Evolutionary conservation across 2,113 vertebrate genomes (phyloP), one percentile per base, ranked within the genome.

Genomic region (rat (Rattus norvegicus)): DNA sequence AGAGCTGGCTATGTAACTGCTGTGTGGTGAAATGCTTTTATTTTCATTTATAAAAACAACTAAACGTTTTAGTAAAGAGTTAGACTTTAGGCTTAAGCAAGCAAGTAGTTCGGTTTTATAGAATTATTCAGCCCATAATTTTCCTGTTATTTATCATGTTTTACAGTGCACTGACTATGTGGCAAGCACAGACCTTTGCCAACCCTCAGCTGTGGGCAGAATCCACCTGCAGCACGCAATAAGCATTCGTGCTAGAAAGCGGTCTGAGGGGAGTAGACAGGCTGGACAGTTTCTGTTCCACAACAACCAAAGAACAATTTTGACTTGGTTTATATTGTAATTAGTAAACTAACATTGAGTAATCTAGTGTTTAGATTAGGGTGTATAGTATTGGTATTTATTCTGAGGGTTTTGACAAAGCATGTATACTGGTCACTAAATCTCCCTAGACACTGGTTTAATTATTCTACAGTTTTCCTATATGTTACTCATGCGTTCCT

Each of bases 1-100:
- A 98, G 93, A 98, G 97, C 96, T 97, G 56, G 76, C 24, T 81
- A 9, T 94, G 92, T 63, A 86, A 7, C 88, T 67, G 43, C 79
- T 81, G 22, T 36, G 43, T 67, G 63, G 52, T 95, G 89, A 95
- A 97, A 97, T 98, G 95, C 56, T 30, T 88, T 79, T 76, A 93
- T 93, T n/a, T 67, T 76, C 56, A 80, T 91, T 88, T 84, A 28
- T 36, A 79, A 61, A 83, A 95, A 54, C 65, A 90, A 76, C 6
- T 69, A 84, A 59, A 49, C 65, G 2, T 83, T 95, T 94, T 65
- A 95, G 24, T 84, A 33, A 33, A 90, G 19, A 80, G 86, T 65
- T 22, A 43, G 5, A 61, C 69, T 92, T 91, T 43, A 69, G 85
- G 30, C 20, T 7, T 86, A 43, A 92, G 72, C 56, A 91, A 97